A percentile compares a stretch with the other conserved stretches of the same genome.
phyloP scores from a whole-genome alignment of 2,888 invertebrate genomes.

The Myopa testacea region DNA sequence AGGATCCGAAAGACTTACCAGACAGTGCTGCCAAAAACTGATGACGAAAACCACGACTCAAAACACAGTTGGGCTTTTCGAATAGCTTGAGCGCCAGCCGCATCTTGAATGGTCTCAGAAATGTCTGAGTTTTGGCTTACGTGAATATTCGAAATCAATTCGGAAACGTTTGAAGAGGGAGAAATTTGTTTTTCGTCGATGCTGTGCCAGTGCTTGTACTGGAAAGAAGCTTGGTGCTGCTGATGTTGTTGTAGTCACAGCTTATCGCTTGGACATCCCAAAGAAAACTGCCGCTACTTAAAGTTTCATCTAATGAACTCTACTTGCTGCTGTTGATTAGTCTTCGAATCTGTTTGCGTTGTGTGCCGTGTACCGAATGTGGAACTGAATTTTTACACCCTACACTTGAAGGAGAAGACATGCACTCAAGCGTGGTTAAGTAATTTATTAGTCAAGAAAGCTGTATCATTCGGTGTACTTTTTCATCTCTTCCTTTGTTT shows the following conservation, averaged over 20 bases:
- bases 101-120: not conserved
- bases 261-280: conserved; percentile 25
- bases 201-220: not conserved
- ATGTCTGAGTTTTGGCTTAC: not conserved
- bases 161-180: too few relatives aligned
- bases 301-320: not conserved
- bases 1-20: conserved; percentile 47
- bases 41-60: conserved; percentile 48
- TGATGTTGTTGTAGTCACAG: conserved; percentile 5
- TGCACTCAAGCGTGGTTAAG: not conserved
- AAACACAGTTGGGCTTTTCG: conserved; percentile 39
- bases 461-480: too few relatives aligned
- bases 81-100: conserved; percentile 18
- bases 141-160: not conserved
- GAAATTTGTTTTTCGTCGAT: not conserved
- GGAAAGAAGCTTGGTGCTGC: not conserved
- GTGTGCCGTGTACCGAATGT: not conserved
- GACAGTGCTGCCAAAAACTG: conserved; percentile 57
- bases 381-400: not conserved
- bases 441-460: too few relatives aligned
- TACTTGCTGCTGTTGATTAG: not conserved
- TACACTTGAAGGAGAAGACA: not conserved
- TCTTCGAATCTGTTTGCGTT: not conserved
- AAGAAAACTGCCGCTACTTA: conserved; percentile 20
- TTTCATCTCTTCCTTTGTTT: too few relatives aligned